Conservation (phyloP, 2,888 invertebrate species). For the Caenorhabditis sp. region DNA sequence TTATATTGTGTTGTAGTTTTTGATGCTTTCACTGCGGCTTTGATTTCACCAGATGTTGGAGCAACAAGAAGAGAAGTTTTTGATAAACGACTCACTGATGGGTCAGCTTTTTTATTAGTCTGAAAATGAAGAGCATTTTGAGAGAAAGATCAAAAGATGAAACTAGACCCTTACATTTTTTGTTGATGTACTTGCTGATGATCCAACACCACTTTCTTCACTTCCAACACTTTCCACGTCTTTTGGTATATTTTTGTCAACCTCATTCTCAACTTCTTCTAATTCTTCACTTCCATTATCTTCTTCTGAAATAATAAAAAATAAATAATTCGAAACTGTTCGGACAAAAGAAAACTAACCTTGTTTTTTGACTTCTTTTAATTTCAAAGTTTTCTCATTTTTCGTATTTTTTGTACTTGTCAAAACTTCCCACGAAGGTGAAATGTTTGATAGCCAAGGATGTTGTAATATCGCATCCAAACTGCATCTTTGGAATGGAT, state of each 20-base stretch:
- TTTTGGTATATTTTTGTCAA: neutral
- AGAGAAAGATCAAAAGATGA: neutral
- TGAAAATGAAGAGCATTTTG: neutral
- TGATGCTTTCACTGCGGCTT: constrained; percentile 47
- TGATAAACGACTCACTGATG: constrained; percentile 25
- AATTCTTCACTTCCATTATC: constrained; percentile 31
- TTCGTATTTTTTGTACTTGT: constrained; percentile 1
- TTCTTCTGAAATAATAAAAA: constrained; percentile 13
- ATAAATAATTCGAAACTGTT: too few relatives aligned
- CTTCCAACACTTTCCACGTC: constrained; percentile 13
- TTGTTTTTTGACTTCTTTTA: constrained; percentile 23
- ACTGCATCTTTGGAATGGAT: constrained; percentile 57
- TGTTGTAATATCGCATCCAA: constrained; percentile 61
- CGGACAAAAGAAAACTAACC: too few relatives aligned
- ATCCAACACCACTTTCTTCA: constrained; percentile 46
- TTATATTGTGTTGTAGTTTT: constrained; percentile 51
- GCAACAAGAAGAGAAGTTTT: constrained; percentile 57
- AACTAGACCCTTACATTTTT: neutral
- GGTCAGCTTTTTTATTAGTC: neutral
- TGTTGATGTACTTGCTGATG: constrained; percentile 27
- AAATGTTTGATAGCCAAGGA: constrained; percentile 53
- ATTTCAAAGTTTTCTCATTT: neutral
- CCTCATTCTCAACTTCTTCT: constrained; percentile 37
- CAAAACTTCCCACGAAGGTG: constrained; percentile 48
- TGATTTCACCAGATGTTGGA: constrained; percentile 54